Evolutionary conservation across 2,113 vertebrate genomes (phyloP).

Genomic region (Odocoileus virginianus): DNA sequence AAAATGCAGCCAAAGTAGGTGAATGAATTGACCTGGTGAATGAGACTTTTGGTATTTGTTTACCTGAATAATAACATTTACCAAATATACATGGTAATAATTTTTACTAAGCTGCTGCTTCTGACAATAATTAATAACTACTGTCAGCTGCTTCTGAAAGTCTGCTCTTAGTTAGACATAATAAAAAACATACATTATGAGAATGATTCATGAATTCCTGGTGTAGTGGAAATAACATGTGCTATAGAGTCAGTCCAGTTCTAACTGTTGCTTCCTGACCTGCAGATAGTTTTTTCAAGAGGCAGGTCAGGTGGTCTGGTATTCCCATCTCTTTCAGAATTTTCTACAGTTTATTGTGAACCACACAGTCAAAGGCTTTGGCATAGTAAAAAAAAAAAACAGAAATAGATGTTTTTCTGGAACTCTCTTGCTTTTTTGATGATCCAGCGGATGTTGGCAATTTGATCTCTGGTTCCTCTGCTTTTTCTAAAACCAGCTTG

Average conservation of each 20-base stretch:
- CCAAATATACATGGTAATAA: background rate
- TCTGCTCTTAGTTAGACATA: conserved; percentile 3
- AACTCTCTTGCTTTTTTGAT: too few relatives aligned
- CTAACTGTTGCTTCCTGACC: too few relatives aligned
- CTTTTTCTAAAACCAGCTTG: too few relatives aligned
- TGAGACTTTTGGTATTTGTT: conserved; percentile 6
- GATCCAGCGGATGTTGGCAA: too few relatives aligned
- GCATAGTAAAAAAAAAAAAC: too few relatives aligned
- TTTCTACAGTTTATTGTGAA: too few relatives aligned
- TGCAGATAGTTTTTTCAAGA: too few relatives aligned
- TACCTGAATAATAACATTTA: conserved; percentile 28
- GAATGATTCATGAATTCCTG: background rate
- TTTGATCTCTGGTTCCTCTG: too few relatives aligned
- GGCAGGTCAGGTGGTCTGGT: too few relatives aligned
- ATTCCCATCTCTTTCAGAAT: too few relatives aligned
- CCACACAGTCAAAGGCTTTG: too few relatives aligned
- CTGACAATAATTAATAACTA: conserved; percentile 29
- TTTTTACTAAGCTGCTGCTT: conserved; percentile 6
- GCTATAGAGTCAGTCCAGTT: background rate
- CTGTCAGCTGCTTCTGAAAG: conserved; percentile 28
- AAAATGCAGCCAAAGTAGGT: conserved; percentile 19
- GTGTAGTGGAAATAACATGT: background rate
- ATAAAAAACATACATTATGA: conserved; percentile 9
- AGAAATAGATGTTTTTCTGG: too few relatives aligned
- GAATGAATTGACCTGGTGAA: background rate